Percentiles rank a stretch among this genome's conserved stretches.
These are phyloP conservation scores for Iguana delicatissima DNA, from an alignment of 2,797 vertebrate genomes.

Conservation along the genomic window DNA sequence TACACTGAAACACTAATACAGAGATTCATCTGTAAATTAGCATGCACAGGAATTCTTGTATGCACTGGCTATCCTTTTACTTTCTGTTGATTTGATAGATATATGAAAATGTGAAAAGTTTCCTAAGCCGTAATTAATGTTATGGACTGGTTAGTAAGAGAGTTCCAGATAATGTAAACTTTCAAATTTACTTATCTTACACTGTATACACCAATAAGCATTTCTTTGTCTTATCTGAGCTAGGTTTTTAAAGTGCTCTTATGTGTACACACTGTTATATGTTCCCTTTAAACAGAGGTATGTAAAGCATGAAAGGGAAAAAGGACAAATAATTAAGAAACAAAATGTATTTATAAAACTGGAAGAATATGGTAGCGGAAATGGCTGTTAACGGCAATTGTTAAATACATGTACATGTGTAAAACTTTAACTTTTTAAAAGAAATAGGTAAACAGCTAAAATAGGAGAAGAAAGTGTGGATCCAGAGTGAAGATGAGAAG, in stretches of 20 bases:
- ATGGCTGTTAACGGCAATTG: neutral
- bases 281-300: neutral
- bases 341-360: neutral
- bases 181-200: too few relatives aligned
- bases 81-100: neutral
- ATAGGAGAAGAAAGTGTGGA: neutral
- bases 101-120: neutral
- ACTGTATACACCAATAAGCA: neutral
- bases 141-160: too few relatives aligned
- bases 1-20: neutral
- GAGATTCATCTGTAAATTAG: neutral
- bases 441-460: neutral
- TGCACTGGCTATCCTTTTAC: neutral
- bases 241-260: neutral
- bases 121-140: neutral
- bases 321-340: neutral
- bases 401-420: neutral
- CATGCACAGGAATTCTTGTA: neutral
- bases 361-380: neutral
- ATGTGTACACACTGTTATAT: neutral
- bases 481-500: neutral
- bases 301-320: neutral
- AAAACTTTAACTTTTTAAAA: neutral
- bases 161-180: too few relatives aligned
- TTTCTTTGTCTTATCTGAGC: neutral